Evolutionary conservation across 2,888 invertebrate species (phyloP), one percentile per base, ranked within the genome.

Genomic region (Xestia xanthographa): DNA sequence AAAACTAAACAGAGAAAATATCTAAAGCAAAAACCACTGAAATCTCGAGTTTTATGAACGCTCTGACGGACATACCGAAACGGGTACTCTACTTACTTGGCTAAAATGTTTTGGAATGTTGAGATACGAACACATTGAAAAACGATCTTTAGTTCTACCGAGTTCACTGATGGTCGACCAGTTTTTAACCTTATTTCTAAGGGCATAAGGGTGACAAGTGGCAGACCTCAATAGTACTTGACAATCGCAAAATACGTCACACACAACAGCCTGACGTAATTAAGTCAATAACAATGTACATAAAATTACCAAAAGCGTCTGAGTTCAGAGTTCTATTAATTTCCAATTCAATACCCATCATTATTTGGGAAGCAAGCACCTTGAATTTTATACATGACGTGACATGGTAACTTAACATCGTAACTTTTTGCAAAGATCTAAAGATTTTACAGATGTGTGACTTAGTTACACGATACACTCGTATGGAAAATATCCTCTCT

Each of bases 191-290:
- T 48, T 48, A 48, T 20, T 20, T 17, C 48, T 48, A 17, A 48
- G 48, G 0, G 20, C 48, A 20, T 48, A 48, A 20, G 45, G 45
- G 17, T 45, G 45, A 45, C 5, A 45, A 17, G 20, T n/a, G n/a
- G n/a, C n/a, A n/a, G n/a, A n/a, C n/a, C n/a, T n/a, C n/a, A n/a
- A n/a, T n/a, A 8, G 48, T 48, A 20, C n/a, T 58, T 50, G 8
- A 50, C 14, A 26, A 73, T 67, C 48, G 41, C 53, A 41, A 26
- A 53, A 48, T 67, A 79, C 66, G 29, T 66, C 72, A 72, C 20
- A 66, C 20, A 72, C 12, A 62, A 4, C 22, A 68, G 0, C 0
- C 17, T 67, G 48, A 79, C 73, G 41, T 67, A 63, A 20, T 3
- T 29, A 14, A 17, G 43, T n/a, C 34, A 77, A 62, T 34, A 60